A percentile compares a stretch with the other conserved stretches of the same genome.
These are phyloP conservation scores for Oncorhynchus kisutch DNA, from an alignment of 2,113 vertebrate genomes.

Conservation along the genomic window DNA sequence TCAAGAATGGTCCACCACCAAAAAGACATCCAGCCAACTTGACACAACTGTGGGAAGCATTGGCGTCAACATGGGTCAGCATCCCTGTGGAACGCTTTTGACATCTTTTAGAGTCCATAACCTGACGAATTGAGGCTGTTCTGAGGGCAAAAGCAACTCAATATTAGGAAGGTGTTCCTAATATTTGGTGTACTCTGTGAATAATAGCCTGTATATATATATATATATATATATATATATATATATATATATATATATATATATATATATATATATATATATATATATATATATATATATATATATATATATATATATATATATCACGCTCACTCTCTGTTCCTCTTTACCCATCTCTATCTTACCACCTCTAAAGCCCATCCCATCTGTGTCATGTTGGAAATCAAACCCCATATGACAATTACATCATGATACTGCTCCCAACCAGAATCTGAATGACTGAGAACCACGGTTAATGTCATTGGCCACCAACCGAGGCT, in stretches of 20 bases:
- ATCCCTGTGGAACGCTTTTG: no score
- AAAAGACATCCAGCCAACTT: no score
- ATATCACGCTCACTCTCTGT: background rate
- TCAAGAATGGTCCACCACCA: no score
- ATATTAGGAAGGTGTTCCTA: no score
- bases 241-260: background rate
- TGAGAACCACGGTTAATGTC: conserved; percentile 67
- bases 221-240: background rate
- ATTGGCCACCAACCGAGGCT: conserved; percentile 30
- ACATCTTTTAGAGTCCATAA: no score
- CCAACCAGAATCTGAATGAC: conserved; percentile 49
- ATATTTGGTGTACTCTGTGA: no score
- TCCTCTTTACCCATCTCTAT: background rate
- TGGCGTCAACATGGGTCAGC: no score
- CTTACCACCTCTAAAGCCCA: conserved; percentile 31
- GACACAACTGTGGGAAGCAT: no score
- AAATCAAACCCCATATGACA: conserved; percentile 72
- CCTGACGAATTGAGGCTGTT: no score
- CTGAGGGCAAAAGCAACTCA: no score
- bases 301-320: background rate
- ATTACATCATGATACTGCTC: conserved; percentile 74
- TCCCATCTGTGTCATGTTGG: conserved; percentile 54
- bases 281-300: background rate
- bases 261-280: background rate
- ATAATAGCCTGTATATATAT: no score